Conservation (phyloP, 2,797 vertebrate genomes). For the Premnoplex brunnescens region DNA sequence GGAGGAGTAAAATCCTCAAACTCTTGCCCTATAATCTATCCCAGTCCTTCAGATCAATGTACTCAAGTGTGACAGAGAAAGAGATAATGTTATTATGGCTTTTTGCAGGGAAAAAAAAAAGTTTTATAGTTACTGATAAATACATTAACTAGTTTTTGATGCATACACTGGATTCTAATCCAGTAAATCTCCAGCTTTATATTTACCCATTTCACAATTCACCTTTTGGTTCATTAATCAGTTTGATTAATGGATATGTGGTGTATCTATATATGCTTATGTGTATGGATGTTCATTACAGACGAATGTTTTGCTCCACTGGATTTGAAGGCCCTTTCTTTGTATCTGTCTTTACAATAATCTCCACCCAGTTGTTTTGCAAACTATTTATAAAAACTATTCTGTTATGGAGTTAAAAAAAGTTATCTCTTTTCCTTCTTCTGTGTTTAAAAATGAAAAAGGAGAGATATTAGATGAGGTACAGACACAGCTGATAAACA, state of each 20-base stretch:
- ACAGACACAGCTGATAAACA: background rate
- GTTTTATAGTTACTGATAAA: background rate
- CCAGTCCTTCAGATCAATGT: background rate
- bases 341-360: background rate
- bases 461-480: background rate
- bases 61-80: background rate
- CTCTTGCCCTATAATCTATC: background rate
- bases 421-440: background rate
- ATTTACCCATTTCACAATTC: background rate
- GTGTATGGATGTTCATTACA: too few species aligned
- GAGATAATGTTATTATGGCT: background rate
- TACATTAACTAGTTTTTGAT: background rate
- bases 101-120: background rate
- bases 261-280: background rate
- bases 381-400: background rate
- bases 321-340: background rate
- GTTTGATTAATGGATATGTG: too few species aligned
- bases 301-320: fast-evolving
- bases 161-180: background rate
- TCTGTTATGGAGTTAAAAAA: background rate
- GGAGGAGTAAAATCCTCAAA: background rate
- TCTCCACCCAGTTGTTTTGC: background rate
- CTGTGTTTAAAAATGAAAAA: background rate
- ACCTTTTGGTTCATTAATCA: background rate
- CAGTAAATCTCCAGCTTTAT: background rate